These are phyloP conservation scores for Harpegnathos saltator DNA, from an alignment of 1,140 invertebrate species.

Conservation along the genomic window DNA sequence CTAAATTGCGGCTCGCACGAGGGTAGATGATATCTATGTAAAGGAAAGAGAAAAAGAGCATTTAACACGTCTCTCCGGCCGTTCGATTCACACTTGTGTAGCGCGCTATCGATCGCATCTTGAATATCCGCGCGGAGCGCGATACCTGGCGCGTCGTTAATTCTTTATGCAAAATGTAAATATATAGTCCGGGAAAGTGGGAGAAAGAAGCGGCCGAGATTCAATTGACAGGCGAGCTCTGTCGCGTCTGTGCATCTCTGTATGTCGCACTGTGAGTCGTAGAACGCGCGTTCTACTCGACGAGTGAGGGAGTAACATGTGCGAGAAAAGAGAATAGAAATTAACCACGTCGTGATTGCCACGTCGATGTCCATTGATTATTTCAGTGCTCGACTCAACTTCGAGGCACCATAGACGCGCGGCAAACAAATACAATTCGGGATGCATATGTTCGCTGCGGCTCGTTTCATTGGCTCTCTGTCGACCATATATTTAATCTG, in stretches of 20 bases:
- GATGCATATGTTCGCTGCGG: too few relatives aligned
- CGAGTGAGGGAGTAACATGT: neutral
- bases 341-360: too few relatives aligned
- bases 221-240: conserved; percentile 59
- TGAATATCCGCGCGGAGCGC: conserved; percentile 26
- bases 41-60: neutral
- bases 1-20: conserved; percentile 17
- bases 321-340: too few relatives aligned
- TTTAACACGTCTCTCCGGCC: conserved; percentile 1
- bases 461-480: too few relatives aligned
- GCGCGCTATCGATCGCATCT: conserved; percentile 38
- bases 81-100: conserved; percentile 55
- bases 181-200: conserved; percentile 51
- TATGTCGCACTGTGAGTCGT: conserved; percentile 12
- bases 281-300: neutral
- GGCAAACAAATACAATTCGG: too few relatives aligned
- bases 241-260: too few relatives aligned
- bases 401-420: too few relatives aligned
- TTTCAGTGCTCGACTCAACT: too few relatives aligned
- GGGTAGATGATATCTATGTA: conserved; percentile 23
- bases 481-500: too few relatives aligned
- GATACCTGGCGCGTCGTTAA: conserved; percentile 66
- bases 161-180: conserved; percentile 62
- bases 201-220: conserved; percentile 54
- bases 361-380: too few relatives aligned